A percentile compares a stretch with the other conserved stretches of the same genome.
These are phyloP conservation scores for Aldrovandia affinis DNA, from an alignment of 2,797 vertebrate species.

Conservation along the genomic window DNA sequence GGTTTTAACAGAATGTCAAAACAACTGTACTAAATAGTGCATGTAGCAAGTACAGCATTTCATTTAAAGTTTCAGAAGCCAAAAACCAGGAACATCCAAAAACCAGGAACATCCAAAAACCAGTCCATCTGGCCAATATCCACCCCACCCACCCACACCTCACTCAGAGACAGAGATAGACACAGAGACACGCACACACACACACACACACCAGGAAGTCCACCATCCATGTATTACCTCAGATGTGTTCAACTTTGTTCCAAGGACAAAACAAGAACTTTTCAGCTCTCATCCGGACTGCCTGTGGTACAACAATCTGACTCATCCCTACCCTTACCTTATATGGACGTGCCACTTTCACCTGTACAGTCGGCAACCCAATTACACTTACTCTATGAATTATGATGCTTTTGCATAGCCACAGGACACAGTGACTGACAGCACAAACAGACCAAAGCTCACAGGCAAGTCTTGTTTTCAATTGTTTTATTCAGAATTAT, in stretches of 20 bases:
- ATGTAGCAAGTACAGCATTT: too few species aligned
- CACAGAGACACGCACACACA: background rate
- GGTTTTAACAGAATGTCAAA: too few species aligned
- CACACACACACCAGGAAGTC: background rate
- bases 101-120: too few species aligned
- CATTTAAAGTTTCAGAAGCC: too few species aligned
- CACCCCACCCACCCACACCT: too few species aligned
- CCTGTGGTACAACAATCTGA: background rate
- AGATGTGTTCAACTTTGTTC: background rate
- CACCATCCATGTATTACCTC: background rate
- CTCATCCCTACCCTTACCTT: background rate
- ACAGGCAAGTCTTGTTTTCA: constrained; percentile 20
- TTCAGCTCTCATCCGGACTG: background rate
- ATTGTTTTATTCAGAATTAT: constrained; percentile 44
- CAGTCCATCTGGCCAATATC: too few species aligned
- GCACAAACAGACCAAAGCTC: background rate
- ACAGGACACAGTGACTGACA: too few species aligned
- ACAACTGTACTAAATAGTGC: too few species aligned
- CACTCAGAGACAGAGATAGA: background rate
- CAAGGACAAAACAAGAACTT: background rate
- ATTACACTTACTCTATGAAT: too few species aligned
- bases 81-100: too few species aligned
- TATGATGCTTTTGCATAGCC: too few species aligned
- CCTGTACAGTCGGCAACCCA: background rate
- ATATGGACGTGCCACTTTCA: background rate